Evolutionary conservation across 1,140 invertebrate species (phyloP), one percentile per base, ranked within the genome.

Genomic region (Drosophila kikkawai): DNA sequence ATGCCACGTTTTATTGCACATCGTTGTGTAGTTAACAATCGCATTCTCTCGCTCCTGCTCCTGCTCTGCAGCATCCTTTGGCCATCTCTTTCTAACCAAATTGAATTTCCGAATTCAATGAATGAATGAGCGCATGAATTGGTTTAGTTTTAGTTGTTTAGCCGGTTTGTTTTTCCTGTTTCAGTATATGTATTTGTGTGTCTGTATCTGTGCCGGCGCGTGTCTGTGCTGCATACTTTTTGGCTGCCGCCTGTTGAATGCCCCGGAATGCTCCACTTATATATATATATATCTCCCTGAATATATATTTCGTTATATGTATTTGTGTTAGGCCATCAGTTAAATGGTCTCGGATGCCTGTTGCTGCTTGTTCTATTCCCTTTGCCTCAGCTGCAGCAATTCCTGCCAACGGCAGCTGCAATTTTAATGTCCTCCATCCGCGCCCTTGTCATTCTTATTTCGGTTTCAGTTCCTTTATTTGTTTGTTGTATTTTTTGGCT

Each of bases 31-130:
- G 78, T 75, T 84, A 84, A 85, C 82, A 84, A 85, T 78, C 66
- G 75, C 75, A 26, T 3, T 0, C 22, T 26, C 7, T 0, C 22
- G 9, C 5, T 48, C 47, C 7, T 26, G 37, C 58, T 61, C 55
- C 41, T 60, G 42, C 56, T 15, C 37, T 15, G 32, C 41, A 32
- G 55, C 64, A 82, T 78, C 51, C 51, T 51, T 48, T 60, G 57
- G 60, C 44, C 44, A 37, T 69, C 77, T 67, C 75, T 50, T 37
- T 80, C 53, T 56, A 51, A 45, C 79, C 74, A 91, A 90, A 90
- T 90, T 90, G 86, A 90, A 90, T 90, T 90, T 90, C 79, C 86
- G 76, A 90, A 90, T 90, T 90, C 85, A 90, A 90, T 90, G 86
- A 90, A 90, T 90, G 84, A 87, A 87, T 68, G 68, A 71, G 67